These are phyloP conservation scores for Scolopax rusticola DNA, from an alignment of 2,797 vertebrate species.

Conservation along the genomic window DNA sequence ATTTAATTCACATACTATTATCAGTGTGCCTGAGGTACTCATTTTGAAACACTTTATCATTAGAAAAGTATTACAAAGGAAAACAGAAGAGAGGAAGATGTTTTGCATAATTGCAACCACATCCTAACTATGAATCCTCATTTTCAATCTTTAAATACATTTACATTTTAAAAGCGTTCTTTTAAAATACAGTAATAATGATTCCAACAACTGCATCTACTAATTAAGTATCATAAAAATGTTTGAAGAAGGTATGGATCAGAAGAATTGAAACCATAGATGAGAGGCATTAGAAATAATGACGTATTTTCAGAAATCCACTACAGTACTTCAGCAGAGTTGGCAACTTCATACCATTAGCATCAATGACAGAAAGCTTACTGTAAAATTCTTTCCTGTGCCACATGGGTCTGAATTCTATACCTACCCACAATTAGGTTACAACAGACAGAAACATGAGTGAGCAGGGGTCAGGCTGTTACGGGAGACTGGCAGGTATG, in stretches of 20 bases:
- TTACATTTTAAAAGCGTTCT: background rate
- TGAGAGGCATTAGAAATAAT: background rate
- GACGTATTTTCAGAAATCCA: background rate
- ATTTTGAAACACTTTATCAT: conserved; percentile 21
- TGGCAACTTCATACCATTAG: background rate
- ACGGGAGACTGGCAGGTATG: background rate
- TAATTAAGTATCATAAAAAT: background rate
- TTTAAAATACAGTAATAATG: conserved; percentile 14
- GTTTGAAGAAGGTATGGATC: background rate
- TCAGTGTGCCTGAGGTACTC: background rate
- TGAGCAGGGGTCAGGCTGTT: background rate
- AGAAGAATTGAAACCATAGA: background rate
- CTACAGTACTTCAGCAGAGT: background rate
- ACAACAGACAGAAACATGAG: background rate
- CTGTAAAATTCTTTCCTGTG: background rate
- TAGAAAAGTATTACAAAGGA: background rate
- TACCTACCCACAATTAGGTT: background rate
- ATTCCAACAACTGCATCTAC: background rate
- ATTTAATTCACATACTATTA: conserved; percentile 35
- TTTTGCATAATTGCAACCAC: background rate
- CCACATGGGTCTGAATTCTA: background rate
- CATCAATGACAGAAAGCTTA: background rate
- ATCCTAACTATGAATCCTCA: background rate
- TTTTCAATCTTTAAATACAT: conserved; percentile 37
- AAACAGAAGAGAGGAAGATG: background rate